These are phyloP conservation scores for Polyommatus iphigenia DNA, from an alignment of 2,888 invertebrate species.

Conservation along the genomic window DNA sequence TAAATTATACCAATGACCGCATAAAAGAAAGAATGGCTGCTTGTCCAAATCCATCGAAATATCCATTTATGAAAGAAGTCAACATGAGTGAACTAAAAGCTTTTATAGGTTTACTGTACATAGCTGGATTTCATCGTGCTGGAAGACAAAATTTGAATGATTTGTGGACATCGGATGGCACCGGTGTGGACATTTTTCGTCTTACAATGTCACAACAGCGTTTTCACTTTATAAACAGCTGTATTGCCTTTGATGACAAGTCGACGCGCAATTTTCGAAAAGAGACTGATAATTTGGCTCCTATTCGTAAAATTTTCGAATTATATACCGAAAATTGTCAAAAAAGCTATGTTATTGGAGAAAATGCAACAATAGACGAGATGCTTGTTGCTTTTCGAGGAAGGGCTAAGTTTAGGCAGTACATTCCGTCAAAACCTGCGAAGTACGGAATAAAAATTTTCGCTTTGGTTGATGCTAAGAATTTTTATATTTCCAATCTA, in stretches of 20 bases:
- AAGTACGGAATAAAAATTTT: slow-evolving; percentile 42
- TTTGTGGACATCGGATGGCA: slow-evolving; percentile 43
- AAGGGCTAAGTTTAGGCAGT: slow-evolving; percentile 38
- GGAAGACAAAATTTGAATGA: slow-evolving; percentile 40
- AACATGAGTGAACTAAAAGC: slow-evolving; percentile 40
- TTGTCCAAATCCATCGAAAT: neutral
- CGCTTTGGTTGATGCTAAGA: slow-evolving; percentile 40
- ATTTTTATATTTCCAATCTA: slow-evolving; percentile 39
- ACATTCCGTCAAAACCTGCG: slow-evolving; percentile 39
- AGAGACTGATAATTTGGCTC: slow-evolving; percentile 39
- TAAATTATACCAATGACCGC: slow-evolving; percentile 9
- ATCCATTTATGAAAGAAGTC: slow-evolving; percentile 35
- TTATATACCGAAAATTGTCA: slow-evolving; percentile 26
- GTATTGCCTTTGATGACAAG: slow-evolving; percentile 43
- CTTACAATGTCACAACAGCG: slow-evolving; percentile 41
- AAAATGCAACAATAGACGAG: slow-evolving; percentile 38
- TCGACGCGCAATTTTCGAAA: slow-evolving; percentile 39
- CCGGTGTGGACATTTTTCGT: slow-evolving; percentile 45
- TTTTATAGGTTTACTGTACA: slow-evolving; percentile 41
- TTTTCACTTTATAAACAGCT: slow-evolving; percentile 42
- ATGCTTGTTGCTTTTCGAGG: slow-evolving; percentile 41
- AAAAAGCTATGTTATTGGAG: slow-evolving; percentile 33
- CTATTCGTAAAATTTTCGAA: neutral
- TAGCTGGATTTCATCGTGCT: slow-evolving; percentile 38
- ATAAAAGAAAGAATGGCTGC: slow-evolving; percentile 12